Evolutionary conservation across 2,888 invertebrate genomes (phyloP), one percentile per base, ranked within the genome.

Genomic region (Dasypogon diadema): DNA sequence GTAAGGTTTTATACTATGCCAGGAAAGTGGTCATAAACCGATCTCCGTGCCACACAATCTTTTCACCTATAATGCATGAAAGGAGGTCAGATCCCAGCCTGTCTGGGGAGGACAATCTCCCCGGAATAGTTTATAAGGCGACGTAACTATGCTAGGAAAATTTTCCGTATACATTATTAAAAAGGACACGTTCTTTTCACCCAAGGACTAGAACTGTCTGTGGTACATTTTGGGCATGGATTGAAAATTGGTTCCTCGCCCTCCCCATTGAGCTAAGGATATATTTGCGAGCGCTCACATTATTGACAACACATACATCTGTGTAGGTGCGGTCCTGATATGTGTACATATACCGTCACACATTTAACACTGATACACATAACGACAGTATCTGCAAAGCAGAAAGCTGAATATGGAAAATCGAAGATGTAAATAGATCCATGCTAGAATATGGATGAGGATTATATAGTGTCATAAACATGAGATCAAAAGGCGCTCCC

Each of bases 41-140:
- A 70, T 54, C 70, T 70, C 34, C 22, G 54, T 65, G 65, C 34
- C 54, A 54, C 54, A 70, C 54, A 70, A 70, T 70, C 70, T 70
- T 54, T 70, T 70, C 70, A 70, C 70, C 70, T 70, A 30, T 70
- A 70, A 70, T 70, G 18, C 30, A 70, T 51, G 70, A 70, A 70
- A 70, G 30, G 12, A 54, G 70, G 70, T 70, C 70, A 54, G 21
- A 16, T 8, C 34, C 26, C 14, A 22, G 10, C 42, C 21, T 42
- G 42, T 21, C 34, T 21, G 30, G 30, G 18, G 70, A 54, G 70
- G 70, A 70, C 54, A 70, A 48, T 68, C 51, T 46, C 16, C 16
- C 26, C 12, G 22, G 73, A 73, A 73, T 73, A 55, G 56, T 73
- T 56, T 56, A 73, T 55, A 56, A 37, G 37, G 24, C 5, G 54